phyloP scores from a whole-genome alignment of 23 tunicate species.

The Ascidia mentula region DNA sequence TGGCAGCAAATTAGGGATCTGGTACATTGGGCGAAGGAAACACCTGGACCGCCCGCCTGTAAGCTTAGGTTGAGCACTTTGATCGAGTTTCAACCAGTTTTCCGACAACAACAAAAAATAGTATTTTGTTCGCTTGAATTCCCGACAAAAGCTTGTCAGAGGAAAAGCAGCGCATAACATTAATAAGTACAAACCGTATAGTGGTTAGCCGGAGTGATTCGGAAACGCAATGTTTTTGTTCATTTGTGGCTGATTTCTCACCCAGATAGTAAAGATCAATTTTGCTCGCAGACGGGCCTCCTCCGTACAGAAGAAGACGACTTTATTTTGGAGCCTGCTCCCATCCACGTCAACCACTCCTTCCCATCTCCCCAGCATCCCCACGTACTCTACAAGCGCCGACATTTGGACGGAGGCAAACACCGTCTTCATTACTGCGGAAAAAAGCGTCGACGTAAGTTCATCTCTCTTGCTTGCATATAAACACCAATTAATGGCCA shows the following conservation, averaged over 20 bases:
- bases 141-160: too few relatives aligned
- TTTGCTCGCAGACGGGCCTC: conserved; percentile 64
- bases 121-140: too few relatives aligned
- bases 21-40: not conserved
- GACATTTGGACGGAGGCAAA: conserved; percentile 53
- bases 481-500: too few relatives aligned
- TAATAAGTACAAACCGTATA: too few relatives aligned
- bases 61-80: not conserved
- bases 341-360: conserved; percentile 50
- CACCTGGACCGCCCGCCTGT: not conserved
- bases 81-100: not conserved
- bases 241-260: too few relatives aligned
- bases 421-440: conserved; percentile 88
- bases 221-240: too few relatives aligned
- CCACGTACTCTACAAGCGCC: conserved; percentile 74
- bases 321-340: conserved; percentile 77
- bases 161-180: too few relatives aligned
- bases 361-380: conserved; percentile 66
- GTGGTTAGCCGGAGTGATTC: too few relatives aligned
- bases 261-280: too few relatives aligned
- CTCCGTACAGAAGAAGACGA: conserved; percentile 80
- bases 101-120: not conserved
- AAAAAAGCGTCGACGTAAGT: conserved; percentile 75
- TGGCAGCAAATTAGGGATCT: not conserved
- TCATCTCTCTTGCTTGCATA: not conserved